Evolutionary conservation across 2,113 vertebrate species (phyloP).

Genomic region (Chaetodon auriga): DNA sequence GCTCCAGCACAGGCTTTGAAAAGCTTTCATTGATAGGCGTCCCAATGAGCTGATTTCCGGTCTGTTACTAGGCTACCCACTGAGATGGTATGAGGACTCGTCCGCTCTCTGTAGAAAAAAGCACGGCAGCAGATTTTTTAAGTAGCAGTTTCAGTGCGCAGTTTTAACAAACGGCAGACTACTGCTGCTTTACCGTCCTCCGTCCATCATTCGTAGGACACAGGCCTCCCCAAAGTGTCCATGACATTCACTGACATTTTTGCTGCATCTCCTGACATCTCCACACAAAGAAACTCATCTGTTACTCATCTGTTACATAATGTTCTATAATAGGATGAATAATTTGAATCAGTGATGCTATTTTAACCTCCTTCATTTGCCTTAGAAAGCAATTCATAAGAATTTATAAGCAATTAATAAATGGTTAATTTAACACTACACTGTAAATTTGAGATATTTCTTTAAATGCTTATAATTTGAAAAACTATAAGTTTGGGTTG

Average conservation of each 20-base stretch:
- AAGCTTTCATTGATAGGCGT: slow-evolving; percentile 74
- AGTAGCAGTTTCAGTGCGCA: slow-evolving; percentile 37
- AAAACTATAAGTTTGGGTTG: not conserved
- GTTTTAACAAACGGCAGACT: slow-evolving; percentile 41
- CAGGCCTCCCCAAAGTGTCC: slow-evolving; percentile 45
- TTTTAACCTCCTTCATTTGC: not conserved
- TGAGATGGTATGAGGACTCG: slow-evolving; percentile 27
- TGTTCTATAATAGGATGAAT: not conserved
- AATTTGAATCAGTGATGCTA: not conserved
- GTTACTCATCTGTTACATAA: not conserved
- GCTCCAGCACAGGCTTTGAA: slow-evolving; percentile 68
- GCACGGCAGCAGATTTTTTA: slow-evolving; percentile 14
- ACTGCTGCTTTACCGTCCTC: slow-evolving; percentile 18
- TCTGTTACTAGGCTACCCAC: slow-evolving; percentile 57
- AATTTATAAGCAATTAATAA: not conserved
- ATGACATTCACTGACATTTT: slow-evolving; percentile 74
- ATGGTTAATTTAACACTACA: not conserved
- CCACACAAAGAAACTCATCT: not conserved
- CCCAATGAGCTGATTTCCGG: slow-evolving; percentile 70
- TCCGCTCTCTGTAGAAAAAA: slow-evolving; percentile 49
- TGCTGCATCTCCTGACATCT: slow-evolving; percentile 44
- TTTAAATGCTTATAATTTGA: not conserved
- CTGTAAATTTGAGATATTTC: not conserved
- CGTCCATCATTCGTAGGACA: slow-evolving; percentile 38
- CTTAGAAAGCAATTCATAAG: not conserved